phyloP scores from a whole-genome alignment of 2,113 vertebrate species.

The Cyphomyrus plagiostoma region DNA sequence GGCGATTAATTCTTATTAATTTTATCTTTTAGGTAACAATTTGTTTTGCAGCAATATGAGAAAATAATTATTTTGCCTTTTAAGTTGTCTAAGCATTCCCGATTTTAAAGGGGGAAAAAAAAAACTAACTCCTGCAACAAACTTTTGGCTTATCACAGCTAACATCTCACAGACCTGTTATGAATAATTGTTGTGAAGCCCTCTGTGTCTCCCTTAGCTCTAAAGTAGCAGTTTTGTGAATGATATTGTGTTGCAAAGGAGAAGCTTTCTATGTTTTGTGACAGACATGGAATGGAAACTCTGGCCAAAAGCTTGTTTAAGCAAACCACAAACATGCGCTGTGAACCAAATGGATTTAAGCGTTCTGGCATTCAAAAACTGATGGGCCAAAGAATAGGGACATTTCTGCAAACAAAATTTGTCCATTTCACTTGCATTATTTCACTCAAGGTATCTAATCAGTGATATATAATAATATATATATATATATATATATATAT shows the following conservation, averaged over 20 bases:
- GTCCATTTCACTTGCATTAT: not conserved
- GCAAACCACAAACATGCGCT: not conserved
- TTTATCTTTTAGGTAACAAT: not conserved
- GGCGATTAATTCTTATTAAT: not conserved
- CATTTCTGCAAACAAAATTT: not conserved
- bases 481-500: not conserved
- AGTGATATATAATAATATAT: not conserved
- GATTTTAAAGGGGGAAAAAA: not conserved
- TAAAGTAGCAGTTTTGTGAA: not conserved
- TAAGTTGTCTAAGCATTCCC: not conserved
- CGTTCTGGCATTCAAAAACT: not conserved
- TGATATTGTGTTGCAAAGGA: not conserved
- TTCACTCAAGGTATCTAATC: not conserved
- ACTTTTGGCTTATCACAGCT: not conserved
- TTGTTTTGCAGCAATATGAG: not conserved
- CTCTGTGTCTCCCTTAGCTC: not conserved
- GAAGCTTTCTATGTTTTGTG: not conserved
- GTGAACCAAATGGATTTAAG: not conserved
- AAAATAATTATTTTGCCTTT: not conserved
- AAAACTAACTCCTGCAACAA: not conserved
- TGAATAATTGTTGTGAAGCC: not conserved
- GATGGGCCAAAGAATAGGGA: not conserved
- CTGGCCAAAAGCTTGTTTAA: not conserved
- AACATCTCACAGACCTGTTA: not conserved
- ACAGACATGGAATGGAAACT: not conserved